These are phyloP conservation scores for Erebia epiphron DNA, from an alignment of 2,888 invertebrate species.

Conservation along the genomic window DNA sequence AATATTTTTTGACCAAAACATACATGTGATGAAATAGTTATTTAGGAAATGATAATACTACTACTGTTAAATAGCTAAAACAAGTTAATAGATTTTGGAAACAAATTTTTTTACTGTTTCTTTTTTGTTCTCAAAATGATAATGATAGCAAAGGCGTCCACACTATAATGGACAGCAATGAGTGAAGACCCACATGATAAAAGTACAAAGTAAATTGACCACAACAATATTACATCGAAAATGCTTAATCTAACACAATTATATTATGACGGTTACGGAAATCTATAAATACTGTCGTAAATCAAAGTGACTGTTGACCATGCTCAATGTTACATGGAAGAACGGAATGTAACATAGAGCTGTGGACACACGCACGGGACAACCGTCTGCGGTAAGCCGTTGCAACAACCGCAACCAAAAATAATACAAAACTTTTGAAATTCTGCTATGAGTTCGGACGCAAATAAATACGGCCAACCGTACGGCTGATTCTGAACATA, in stretches of 20 bases:
- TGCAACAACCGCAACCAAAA: neutral
- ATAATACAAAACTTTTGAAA: too few species aligned
- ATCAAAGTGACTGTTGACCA: slow-evolving; percentile 26
- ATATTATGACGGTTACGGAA: slow-evolving; percentile 36
- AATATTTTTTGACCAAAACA: neutral
- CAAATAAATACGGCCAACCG: too few species aligned
- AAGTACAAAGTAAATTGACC: slow-evolving; percentile 49
- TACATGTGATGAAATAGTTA: neutral
- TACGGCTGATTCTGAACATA: too few species aligned
- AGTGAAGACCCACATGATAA: slow-evolving; percentile 73
- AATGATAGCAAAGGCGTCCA: slow-evolving; percentile 14
- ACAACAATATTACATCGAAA: slow-evolving; percentile 47
- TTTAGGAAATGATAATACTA: neutral
- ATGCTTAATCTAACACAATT: slow-evolving; percentile 41
- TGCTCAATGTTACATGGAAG: slow-evolving; percentile 38
- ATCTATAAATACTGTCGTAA: slow-evolving; percentile 29
- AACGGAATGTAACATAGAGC: slow-evolving; percentile 52
- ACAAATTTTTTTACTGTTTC: slow-evolving; percentile 1
- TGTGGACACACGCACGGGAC: slow-evolving; percentile 28
- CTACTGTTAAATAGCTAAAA: neutral
- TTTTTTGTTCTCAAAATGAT: slow-evolving; percentile 5
- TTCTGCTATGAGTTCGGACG: too few species aligned
- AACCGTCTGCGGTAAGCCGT: neutral
- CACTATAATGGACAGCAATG: slow-evolving; percentile 50
- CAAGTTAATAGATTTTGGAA: neutral